Evolutionary conservation across 1,140 invertebrate genomes (phyloP).

Genomic region (Caenorhabditis latens): DNA sequence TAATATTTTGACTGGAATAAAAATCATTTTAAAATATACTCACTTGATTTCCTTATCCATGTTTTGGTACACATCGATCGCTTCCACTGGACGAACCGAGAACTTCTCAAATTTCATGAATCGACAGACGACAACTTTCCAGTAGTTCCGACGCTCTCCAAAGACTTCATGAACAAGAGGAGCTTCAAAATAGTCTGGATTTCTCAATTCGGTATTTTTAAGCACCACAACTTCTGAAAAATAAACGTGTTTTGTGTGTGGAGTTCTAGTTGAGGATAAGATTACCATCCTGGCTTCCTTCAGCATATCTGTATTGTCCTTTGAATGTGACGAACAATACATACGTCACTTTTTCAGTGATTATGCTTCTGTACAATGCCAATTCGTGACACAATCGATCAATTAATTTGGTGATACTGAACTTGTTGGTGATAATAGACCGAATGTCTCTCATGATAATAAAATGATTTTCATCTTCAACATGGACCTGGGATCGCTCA

Average conservation of each 20-base stretch:
- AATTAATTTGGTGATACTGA: no score
- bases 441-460: no score
- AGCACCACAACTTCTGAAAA: no score
- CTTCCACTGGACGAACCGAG: neutral
- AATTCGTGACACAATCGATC: no score
- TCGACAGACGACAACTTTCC: neutral
- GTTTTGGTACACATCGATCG: neutral
- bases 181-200: neutral
- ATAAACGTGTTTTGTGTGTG: neutral
- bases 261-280: neutral
- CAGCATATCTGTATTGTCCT: neutral
- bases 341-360: neutral
- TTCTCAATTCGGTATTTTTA: neutral
- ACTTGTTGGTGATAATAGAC: no score
- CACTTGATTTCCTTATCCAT: conserved; percentile 14
- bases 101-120: neutral
- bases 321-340: neutral
- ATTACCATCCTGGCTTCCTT: neutral
- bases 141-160: neutral
- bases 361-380: no score
- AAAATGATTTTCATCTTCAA: no score
- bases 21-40: neutral
- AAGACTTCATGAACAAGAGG: neutral
- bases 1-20: neutral
- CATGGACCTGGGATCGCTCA: no score